phyloP scores from a whole-genome alignment of 2,888 invertebrate genomes.

The Diplolepis rosae region DNA sequence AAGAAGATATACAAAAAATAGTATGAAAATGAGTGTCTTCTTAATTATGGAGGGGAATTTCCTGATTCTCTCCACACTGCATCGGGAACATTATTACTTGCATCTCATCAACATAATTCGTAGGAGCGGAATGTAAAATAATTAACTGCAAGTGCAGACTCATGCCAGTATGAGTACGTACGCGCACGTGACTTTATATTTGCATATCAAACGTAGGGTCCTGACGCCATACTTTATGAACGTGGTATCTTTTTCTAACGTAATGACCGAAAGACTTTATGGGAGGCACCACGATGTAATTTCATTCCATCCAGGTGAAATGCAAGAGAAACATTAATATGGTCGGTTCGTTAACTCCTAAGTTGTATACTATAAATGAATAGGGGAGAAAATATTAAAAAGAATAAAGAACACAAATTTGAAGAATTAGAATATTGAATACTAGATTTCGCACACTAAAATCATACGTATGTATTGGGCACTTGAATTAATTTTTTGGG shows the following conservation, averaged over 20 bases:
- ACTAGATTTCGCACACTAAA: too few species aligned
- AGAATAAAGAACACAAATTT: background rate
- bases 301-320: constrained; percentile 45
- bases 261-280: constrained; percentile 43
- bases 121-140: constrained; percentile 25
- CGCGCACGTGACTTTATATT: constrained; percentile 46
- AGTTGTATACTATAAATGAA: constrained; percentile 12
- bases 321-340: constrained; percentile 38
- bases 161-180: background rate
- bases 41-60: constrained; percentile 8
- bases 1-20: background rate
- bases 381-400: background rate
- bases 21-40: background rate
- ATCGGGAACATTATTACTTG: constrained; percentile 23
- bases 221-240: constrained; percentile 46
- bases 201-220: constrained; percentile 52
- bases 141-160: constrained; percentile 16
- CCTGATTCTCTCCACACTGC: constrained; percentile 1
- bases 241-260: constrained; percentile 41
- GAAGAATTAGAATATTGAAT: too few species aligned
- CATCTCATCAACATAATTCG: constrained; percentile 24
- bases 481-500: too few species aligned
- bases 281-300: constrained; percentile 48
- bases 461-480: too few species aligned
- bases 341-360: constrained; percentile 41